phyloP scores from a whole-genome alignment of 2,113 vertebrate species.

The Catharus minimus region DNA sequence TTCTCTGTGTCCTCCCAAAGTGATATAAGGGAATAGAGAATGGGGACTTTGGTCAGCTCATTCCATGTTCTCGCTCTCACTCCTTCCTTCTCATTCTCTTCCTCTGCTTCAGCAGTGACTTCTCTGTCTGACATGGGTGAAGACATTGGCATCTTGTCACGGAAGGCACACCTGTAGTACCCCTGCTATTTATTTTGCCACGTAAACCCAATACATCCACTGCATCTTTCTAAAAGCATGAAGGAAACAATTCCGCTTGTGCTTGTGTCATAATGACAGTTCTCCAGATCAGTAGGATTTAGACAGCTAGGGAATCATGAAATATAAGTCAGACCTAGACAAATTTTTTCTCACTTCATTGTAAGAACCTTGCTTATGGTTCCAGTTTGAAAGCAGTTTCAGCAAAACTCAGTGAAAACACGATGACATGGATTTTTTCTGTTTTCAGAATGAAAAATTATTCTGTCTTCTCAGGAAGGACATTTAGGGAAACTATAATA shows the following conservation, averaged over 20 bases:
- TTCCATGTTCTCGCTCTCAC: accelerated
- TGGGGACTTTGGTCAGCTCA: not conserved
- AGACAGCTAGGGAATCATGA: not conserved
- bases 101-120: not conserved
- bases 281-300: not conserved
- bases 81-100: not conserved
- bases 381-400: not conserved
- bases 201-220: accelerated
- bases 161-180: not conserved
- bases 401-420: not conserved
- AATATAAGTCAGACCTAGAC: not conserved
- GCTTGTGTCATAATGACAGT: not conserved
- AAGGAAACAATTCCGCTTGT: not conserved
- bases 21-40: accelerated
- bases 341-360: not conserved
- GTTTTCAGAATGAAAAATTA: not conserved
- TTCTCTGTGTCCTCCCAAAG: not conserved
- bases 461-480: not conserved
- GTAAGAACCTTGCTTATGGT: not conserved
- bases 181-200: accelerated
- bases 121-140: accelerated
- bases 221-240: not conserved
- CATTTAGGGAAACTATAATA: not conserved
- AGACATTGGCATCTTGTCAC: not conserved
- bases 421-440: not conserved